phyloP scores from a whole-genome alignment of 2,113 vertebrate species.

The Actinemys pallida region DNA sequence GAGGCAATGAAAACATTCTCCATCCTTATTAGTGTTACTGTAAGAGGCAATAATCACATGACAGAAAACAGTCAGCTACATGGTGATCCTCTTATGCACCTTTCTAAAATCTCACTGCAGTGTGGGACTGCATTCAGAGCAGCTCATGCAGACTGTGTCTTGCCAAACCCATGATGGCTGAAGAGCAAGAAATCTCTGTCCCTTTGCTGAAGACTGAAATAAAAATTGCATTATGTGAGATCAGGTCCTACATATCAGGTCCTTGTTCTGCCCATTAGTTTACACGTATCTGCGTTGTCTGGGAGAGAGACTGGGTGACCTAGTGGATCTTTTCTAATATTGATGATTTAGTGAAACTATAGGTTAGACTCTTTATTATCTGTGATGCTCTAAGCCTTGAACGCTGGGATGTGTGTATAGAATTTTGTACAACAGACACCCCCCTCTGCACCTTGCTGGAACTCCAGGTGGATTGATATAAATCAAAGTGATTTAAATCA shows the following conservation, averaged over 20 bases:
- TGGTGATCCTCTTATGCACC: neutral
- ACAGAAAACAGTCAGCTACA: neutral
- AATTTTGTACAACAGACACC: neutral
- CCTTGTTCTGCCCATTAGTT: neutral
- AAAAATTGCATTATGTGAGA: neutral
- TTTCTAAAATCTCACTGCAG: neutral
- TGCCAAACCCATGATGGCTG: neutral
- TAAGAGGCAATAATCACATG: neutral
- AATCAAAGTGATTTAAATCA: no score
- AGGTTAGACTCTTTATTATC: neutral
- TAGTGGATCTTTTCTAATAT: neutral
- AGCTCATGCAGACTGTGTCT: neutral
- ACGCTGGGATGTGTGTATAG: neutral
- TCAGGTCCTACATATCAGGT: neutral
- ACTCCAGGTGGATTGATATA: neutral
- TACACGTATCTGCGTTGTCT: accelerated
- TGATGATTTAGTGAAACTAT: neutral
- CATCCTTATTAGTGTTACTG: neutral
- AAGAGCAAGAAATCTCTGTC: neutral
- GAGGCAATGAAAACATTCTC: neutral
- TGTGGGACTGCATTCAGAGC: neutral
- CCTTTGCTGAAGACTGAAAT: neutral
- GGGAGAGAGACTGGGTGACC: neutral
- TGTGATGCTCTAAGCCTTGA: neutral
- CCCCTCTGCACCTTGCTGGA: neutral